Percentiles rank a stretch among this genome's conserved stretches.
These are phyloP conservation scores for Melanocharis versteri DNA, from an alignment of 2,113 vertebrate species.

Conservation along the genomic window DNA sequence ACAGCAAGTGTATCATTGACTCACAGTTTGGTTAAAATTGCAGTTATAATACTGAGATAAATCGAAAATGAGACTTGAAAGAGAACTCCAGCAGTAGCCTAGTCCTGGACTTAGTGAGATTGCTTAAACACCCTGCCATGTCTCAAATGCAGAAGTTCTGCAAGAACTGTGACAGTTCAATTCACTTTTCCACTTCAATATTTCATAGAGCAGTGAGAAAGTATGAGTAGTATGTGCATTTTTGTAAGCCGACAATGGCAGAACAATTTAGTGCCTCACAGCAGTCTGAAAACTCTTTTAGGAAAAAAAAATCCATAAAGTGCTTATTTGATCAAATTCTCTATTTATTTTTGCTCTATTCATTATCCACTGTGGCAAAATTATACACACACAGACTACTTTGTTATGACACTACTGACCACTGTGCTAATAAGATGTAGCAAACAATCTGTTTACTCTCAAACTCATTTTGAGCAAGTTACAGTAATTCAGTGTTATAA, in stretches of 20 bases:
- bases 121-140: neutral
- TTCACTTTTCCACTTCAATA: neutral
- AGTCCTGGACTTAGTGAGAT: neutral
- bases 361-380: neutral
- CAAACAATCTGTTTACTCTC: conserved; percentile 26
- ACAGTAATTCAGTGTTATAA: conserved; percentile 10
- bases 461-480: conserved; percentile 19
- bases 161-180: neutral
- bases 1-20: neutral
- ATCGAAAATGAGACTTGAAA: neutral
- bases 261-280: conserved; percentile 3
- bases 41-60: neutral
- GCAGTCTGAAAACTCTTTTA: neutral
- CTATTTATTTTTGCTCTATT: neutral
- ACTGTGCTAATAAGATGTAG: neutral
- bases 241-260: neutral
- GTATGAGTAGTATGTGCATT: neutral
- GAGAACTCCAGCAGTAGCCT: neutral
- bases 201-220: neutral
- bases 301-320: neutral
- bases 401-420: conserved; percentile 35
- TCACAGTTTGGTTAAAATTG: neutral
- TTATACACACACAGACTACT: neutral
- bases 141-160: neutral
- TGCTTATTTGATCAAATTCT: neutral